Evolutionary conservation across 2,888 invertebrate genomes (phyloP).

Genomic region (Drosophila nr. perissopoda): DNA sequence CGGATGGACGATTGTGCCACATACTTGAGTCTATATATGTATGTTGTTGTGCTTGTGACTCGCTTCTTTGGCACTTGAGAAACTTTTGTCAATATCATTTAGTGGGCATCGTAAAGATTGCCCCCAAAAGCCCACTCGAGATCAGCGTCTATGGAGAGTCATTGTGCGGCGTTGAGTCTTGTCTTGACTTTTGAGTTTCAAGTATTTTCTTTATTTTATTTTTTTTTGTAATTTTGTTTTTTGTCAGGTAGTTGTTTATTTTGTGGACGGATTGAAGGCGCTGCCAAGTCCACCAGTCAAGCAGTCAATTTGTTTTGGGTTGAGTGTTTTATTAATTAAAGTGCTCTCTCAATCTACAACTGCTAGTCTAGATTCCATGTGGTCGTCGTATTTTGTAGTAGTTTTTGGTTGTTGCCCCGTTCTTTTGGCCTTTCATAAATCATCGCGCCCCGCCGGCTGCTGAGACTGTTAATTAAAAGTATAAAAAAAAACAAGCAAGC

Average conservation of each 20-base stretch:
- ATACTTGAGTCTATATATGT: constrained; percentile 65
- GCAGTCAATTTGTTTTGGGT: constrained; percentile 72
- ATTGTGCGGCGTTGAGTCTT: constrained; percentile 60
- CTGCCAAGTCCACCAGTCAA: constrained; percentile 47
- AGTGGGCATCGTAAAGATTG: constrained; percentile 80
- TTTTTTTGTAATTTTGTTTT: constrained; percentile 12
- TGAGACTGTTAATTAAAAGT: constrained; percentile 72
- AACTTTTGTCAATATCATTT: constrained; percentile 80
- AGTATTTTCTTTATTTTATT: constrained; percentile 24
- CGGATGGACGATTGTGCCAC: constrained; percentile 74
- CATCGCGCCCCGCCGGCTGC: constrained; percentile 54
- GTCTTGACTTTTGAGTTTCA: constrained; percentile 54
- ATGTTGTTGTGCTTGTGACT: constrained; percentile 36
- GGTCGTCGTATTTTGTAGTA: constrained; percentile 37
- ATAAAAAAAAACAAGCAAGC: constrained; percentile 44
- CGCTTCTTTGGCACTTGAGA: constrained; percentile 60
- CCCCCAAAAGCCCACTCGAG: constrained; percentile 75
- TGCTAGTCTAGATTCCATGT: constrained; percentile 28
- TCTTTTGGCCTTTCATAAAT: constrained; percentile 64
- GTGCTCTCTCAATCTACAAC: constrained; percentile 48
- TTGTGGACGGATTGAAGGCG: constrained; percentile 23
- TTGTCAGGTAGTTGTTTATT: constrained; percentile 36
- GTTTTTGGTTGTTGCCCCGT: constrained; percentile 21
- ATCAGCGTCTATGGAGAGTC: constrained; percentile 63
- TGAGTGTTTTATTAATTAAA: constrained; percentile 81